Conservation (phyloP, 2,888 invertebrate genomes). For the Meiosimyza decipiens region DNA sequence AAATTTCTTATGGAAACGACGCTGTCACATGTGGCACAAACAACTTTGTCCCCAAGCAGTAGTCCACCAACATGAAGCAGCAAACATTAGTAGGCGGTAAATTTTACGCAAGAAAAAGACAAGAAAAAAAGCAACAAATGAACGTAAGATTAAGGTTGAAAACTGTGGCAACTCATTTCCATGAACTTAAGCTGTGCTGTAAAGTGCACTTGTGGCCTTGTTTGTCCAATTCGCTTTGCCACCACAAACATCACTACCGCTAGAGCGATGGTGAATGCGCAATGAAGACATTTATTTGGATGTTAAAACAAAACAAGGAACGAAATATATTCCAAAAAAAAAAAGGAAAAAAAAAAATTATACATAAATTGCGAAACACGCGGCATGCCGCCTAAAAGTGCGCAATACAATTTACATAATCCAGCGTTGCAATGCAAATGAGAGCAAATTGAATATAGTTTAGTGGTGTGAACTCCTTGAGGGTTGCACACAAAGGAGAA, state of each 20-base stretch:
- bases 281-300: slow-evolving; percentile 43
- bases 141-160: background rate
- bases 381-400: slow-evolving; percentile 53
- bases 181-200: slow-evolving; percentile 54
- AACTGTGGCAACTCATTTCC: slow-evolving; percentile 48
- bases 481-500: background rate
- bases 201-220: slow-evolving; percentile 58
- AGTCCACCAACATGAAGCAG: too few species aligned
- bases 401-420: slow-evolving; percentile 59
- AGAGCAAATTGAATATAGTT: slow-evolving; percentile 57
- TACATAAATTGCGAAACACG: slow-evolving; percentile 16
- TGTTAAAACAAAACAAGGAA: background rate
- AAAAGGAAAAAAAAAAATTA: background rate
- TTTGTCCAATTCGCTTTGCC: slow-evolving; percentile 32
- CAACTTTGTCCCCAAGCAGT: too few species aligned
- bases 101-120: too few species aligned
- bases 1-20: too few species aligned
- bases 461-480: slow-evolving; percentile 30
- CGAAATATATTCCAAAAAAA: background rate
- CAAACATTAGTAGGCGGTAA: too few species aligned
- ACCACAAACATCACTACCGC: background rate
- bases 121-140: too few species aligned
- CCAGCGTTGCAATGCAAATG: slow-evolving; percentile 55
- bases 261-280: slow-evolving; percentile 36
- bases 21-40: too few species aligned